These are phyloP conservation scores for Anthopleura sola DNA, from an alignment of 64 coral and sea anemone species.

Conservation along the genomic window DNA sequence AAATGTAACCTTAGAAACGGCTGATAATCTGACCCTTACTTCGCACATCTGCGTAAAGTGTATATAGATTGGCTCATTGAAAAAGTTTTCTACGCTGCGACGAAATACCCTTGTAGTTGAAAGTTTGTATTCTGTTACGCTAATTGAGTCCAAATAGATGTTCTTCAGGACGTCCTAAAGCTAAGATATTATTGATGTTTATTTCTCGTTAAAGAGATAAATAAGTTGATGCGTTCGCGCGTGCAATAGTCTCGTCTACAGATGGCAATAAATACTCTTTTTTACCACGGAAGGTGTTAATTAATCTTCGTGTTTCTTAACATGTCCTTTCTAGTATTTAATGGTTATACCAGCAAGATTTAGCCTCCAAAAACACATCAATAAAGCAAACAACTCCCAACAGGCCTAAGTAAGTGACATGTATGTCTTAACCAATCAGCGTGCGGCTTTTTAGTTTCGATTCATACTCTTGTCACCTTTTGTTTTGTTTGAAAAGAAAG, in stretches of 20 bases:
- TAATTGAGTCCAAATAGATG: background rate
- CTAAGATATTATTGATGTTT: slow-evolving; percentile 2
- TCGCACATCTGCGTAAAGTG: background rate
- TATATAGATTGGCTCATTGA: background rate
- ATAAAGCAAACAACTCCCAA: slow-evolving; percentile 19
- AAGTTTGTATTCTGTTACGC: background rate
- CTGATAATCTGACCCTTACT: background rate
- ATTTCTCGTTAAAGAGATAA: slow-evolving; percentile 2
- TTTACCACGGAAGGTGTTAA: background rate
- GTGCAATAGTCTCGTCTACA: background rate
- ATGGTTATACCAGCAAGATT: background rate
- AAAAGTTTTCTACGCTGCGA: background rate
- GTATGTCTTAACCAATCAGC: background rate
- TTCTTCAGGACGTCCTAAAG: background rate
- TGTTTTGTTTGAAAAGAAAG: slow-evolving; percentile 19
- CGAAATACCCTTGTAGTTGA: background rate
- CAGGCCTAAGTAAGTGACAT: background rate
- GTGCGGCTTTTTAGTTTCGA: background rate
- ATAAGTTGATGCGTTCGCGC: background rate
- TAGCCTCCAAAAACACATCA: background rate
- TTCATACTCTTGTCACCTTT: slow-evolving; percentile 3
- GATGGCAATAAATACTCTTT: background rate
- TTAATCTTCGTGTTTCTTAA: background rate
- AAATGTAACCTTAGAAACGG: slow-evolving; percentile 4
- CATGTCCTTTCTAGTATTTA: background rate